phyloP scores from a whole-genome alignment of 2,113 vertebrate species.

The Calidris pugnax region DNA sequence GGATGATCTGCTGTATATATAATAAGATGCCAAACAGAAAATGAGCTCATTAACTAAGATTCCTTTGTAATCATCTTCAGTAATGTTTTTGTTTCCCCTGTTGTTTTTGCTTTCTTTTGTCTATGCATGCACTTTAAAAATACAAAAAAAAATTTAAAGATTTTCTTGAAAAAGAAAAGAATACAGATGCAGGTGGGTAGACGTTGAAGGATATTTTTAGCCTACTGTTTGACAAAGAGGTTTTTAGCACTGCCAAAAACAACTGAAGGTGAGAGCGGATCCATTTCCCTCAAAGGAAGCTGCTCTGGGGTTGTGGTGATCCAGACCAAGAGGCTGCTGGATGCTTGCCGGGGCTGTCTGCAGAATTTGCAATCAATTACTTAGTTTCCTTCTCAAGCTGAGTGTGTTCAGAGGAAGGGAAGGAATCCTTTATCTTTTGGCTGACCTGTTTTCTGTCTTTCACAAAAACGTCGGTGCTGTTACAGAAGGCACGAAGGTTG shows the following conservation, averaged over 20 bases:
- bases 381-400: not conserved
- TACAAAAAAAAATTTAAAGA: not conserved
- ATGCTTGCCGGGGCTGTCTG: not conserved
- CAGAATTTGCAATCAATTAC: not conserved
- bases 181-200: not conserved
- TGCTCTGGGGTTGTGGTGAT: not conserved
- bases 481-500: not conserved
- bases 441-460: not conserved
- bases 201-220: not conserved
- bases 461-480: not conserved
- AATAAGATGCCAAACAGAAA: slow-evolving; percentile 1
- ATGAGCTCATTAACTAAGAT: not conserved
- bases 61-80: not conserved
- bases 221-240: not conserved
- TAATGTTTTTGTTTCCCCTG: not conserved
- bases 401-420: not conserved
- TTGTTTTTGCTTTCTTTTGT: not conserved
- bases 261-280: not conserved
- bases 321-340: not conserved
- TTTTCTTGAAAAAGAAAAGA: not conserved
- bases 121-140: not conserved
- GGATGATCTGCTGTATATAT: not conserved
- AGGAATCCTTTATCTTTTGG: not conserved
- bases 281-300: not conserved
- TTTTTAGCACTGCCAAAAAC: not conserved